These are phyloP conservation scores for Drosophila teissieri DNA, from an alignment of 1,140 invertebrate species.

Conservation along the genomic window DNA sequence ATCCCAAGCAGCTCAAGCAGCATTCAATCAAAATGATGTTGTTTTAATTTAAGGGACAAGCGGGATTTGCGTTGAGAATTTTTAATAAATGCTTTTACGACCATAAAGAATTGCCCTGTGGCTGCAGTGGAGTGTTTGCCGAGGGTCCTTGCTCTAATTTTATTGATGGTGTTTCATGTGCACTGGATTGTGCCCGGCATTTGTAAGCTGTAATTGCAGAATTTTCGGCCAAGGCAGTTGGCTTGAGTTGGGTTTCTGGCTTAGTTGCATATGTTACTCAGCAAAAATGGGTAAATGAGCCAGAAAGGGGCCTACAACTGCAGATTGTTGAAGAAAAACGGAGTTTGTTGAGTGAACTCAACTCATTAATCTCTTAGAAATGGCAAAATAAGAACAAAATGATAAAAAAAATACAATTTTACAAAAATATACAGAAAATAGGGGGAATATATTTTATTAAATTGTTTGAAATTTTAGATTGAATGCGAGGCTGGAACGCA, in stretches of 20 bases:
- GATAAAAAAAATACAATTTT: background rate
- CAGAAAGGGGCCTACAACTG: background rate
- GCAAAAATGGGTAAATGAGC: conserved; percentile 10
- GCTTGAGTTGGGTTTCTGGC: conserved; percentile 13
- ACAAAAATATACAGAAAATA: no score
- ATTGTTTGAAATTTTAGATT: conserved; percentile 3
- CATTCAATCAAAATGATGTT: conserved; percentile 81
- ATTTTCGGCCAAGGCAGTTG: conserved; percentile 39
- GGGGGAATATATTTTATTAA: no score
- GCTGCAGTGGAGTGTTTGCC: conserved; percentile 20
- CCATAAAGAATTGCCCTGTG: conserved; percentile 56
- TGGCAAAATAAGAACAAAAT: background rate
- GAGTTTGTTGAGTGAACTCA: background rate
- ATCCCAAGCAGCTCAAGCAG: conserved; percentile 28
- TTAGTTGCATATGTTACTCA: conserved; percentile 18
- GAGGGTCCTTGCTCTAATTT: conserved; percentile 71
- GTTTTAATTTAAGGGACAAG: conserved; percentile 73
- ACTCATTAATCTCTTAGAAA: background rate
- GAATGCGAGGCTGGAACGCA: background rate
- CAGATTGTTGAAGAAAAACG: background rate
- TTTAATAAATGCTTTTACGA: conserved; percentile 79
- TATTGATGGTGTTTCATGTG: conserved; percentile 80
- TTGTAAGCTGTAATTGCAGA: conserved; percentile 76
- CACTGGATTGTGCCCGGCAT: conserved; percentile 68
- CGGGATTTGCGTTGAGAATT: conserved; percentile 77